phyloP scores from a whole-genome alignment of 2,113 vertebrate species.

The Electrona antarctica region DNA sequence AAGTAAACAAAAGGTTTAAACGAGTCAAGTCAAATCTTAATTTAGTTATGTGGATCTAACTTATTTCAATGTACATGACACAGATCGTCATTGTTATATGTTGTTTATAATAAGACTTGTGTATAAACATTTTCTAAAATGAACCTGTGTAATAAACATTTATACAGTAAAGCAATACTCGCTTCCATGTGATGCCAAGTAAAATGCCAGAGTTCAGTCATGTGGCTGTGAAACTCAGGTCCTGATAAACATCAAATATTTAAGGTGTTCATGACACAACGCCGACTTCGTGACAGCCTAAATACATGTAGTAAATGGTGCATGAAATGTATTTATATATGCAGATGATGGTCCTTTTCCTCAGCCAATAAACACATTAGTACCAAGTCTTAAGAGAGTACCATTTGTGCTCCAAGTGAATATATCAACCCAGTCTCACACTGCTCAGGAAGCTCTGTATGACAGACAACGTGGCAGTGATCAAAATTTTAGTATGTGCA shows the following conservation, averaged over 20 bases:
- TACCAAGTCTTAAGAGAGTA: constrained; percentile 43
- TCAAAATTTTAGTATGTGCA: constrained; percentile 20
- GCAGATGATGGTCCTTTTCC: constrained; percentile 55
- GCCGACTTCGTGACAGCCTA: constrained; percentile 61
- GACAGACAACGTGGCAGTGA: constrained; percentile 72
- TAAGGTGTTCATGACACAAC: constrained; percentile 65
- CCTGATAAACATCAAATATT: constrained; percentile 65
- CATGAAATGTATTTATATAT: constrained; percentile 75
- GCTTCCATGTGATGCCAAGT: constrained; percentile 3
- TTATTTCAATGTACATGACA: constrained; percentile 1
- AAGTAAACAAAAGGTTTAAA: constrained; percentile 7
- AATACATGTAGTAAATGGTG: constrained; percentile 63
- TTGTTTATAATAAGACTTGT: constrained; percentile 5
- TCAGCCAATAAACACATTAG: constrained; percentile 67
- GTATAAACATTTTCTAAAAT: constrained; percentile 16
- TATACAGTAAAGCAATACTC: constrained; percentile 27
- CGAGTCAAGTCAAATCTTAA: neutral
- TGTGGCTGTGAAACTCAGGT: constrained; percentile 40
- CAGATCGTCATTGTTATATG: neutral
- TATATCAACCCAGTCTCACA: constrained; percentile 53
- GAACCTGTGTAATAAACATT: constrained; percentile 5
- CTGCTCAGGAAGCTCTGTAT: constrained; percentile 64
- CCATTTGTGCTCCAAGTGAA: constrained; percentile 65
- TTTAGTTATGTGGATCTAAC: constrained; percentile 7
- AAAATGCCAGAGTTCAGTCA: constrained; percentile 33